These are phyloP conservation scores for Hydropsyche tenuis DNA, from an alignment of 1,140 invertebrate species.

Conservation along the genomic window DNA sequence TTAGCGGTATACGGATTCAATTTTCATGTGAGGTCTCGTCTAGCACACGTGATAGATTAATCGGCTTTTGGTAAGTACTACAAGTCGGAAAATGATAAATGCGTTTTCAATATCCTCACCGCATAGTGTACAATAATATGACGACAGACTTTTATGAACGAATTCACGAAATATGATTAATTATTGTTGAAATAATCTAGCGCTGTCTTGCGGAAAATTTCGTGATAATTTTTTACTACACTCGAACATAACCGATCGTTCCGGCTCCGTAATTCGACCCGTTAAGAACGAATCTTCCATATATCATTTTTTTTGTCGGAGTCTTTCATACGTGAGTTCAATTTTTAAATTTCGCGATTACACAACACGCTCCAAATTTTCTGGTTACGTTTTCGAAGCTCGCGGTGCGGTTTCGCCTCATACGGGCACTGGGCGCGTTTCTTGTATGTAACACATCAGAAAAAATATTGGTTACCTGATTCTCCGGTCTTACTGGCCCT, in stretches of 20 bases:
- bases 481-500: background rate
- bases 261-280: background rate
- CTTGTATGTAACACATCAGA: constrained; percentile 7
- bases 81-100: constrained; percentile 26
- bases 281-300: too few species aligned
- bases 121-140: constrained; percentile 15
- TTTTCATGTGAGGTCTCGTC: constrained; percentile 27
- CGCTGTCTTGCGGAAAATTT: constrained; percentile 6
- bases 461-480: constrained; percentile 8
- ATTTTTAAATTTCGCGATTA: background rate
- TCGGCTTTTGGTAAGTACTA: background rate
- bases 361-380: background rate
- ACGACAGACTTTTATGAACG: constrained; percentile 6
- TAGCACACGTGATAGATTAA: constrained; percentile 18
- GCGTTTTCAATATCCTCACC: constrained; percentile 22
- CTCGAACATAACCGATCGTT: constrained; percentile 2
- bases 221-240: background rate
- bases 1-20: constrained; percentile 15
- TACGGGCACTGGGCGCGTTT: background rate
- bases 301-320: too few species aligned
- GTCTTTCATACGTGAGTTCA: background rate
- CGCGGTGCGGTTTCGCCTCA: background rate
- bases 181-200: background rate
- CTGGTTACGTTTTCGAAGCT: background rate
- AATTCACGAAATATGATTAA: constrained; percentile 28